Evolutionary conservation across 2,113 vertebrate genomes (phyloP), one percentile per base, ranked within the genome.

Genomic region (Onychostoma macrolepis): DNA sequence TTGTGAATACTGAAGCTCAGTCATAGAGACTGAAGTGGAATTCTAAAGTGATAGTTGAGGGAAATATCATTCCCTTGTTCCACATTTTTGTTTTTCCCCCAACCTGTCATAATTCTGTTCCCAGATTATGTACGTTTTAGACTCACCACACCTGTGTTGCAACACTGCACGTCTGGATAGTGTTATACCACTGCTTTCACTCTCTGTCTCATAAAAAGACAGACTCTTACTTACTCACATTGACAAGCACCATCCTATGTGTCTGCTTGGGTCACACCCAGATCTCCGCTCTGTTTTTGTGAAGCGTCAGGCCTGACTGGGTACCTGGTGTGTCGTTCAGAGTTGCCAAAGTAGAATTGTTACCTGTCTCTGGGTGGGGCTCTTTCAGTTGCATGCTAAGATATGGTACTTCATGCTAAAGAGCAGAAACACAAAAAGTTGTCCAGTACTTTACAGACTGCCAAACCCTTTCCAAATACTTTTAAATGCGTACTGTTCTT

Each of bases 311-410:
- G 53, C 33, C 74, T 58, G 26, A 41, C 48, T 58, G 48, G 36
- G 50, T 36, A 63, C 69, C 63, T 83, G 65, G 28, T 87, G 30
- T 77, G 56, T 11, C 6, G 3, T 83, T 53, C 71, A 36, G 43
- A 30, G 21, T 81, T 87, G 50, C 67, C 65, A 53, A 77, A 58
- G 24, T 41, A 77, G 75, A 83, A 80, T 85, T 78, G 71, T 50
- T 86, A 67, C 10, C 61, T 84, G 79, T 11, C 72, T 80, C 61
- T 86, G 75, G 89, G 88, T 36, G 69, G 79, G 83, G 63, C 86
- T 85, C 33, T 38, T 89, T 83, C n/a, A 80, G 56, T n/a, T 53
- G 74, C 38, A 13, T 50, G 63, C 38, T 86, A 83, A 80, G 58
- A 65, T 65, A 45, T 2, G 8, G 56, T 43, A 28, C 58, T 81